Conservation (phyloP, 2,888 invertebrate species). For the Suillia variegata region DNA sequence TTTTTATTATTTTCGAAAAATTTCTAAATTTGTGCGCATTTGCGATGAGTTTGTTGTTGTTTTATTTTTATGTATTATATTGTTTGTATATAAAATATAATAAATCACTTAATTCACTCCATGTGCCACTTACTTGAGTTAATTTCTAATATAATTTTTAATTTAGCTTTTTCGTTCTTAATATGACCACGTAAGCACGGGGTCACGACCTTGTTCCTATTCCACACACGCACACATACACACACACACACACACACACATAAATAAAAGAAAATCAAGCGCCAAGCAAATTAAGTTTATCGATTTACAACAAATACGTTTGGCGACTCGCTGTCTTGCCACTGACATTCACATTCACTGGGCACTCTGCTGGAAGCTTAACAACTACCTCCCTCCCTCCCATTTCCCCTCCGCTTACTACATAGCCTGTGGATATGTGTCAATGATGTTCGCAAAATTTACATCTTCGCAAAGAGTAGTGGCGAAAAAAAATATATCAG, state of each 20-base stretch:
- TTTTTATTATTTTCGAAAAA: not conserved
- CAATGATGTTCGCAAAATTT: not conserved
- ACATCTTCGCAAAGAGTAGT: not conserved
- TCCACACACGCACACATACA: not conserved
- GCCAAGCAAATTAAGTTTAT: not conserved
- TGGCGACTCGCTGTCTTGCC: constrained; percentile 19
- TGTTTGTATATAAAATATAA: no score
- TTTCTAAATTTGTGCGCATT: not conserved
- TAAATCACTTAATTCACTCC: no score
- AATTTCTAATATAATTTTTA: no score
- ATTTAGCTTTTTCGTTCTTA: no score
- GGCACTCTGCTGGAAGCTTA: not conserved
- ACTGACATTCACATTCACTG: constrained; percentile 13
- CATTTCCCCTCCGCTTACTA: no score
- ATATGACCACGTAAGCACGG: not conserved
- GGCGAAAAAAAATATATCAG: not conserved
- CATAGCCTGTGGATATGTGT: not conserved
- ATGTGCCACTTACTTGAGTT: no score
- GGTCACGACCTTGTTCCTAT: constrained; percentile 8
- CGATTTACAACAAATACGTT: not conserved
- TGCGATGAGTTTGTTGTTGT: not conserved
- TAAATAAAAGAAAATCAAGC: no score
- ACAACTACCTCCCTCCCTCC: no score
- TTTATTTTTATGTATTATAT: no score
- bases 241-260: not conserved